Percentiles rank a stretch among this genome's conserved stretches.
Evolutionary conservation across 2,113 vertebrate genomes (phyloP).

Genomic region (Actinemys pallida): DNA sequence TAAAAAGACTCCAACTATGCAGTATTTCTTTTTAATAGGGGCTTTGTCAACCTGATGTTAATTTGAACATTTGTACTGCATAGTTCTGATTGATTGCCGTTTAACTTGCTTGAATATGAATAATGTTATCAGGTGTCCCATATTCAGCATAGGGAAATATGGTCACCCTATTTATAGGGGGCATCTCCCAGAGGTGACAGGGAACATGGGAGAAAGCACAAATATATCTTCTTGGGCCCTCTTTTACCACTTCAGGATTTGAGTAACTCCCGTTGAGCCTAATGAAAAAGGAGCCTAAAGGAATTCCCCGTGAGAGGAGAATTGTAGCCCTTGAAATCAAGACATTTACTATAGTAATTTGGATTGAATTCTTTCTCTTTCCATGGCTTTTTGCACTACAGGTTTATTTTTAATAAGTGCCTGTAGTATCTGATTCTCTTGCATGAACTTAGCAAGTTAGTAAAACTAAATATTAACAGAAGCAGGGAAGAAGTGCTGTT

Average conservation of each 20-base stretch:
- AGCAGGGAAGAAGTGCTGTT: not conserved
- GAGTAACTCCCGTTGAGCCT: not conserved
- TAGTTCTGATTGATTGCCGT: too few relatives aligned
- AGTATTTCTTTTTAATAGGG: too few relatives aligned
- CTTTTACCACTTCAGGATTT: rapidly evolving
- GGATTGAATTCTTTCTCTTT: not conserved
- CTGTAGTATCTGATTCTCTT: not conserved
- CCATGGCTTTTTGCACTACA: not conserved
- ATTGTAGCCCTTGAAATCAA: not conserved
- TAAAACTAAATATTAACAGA: not conserved
- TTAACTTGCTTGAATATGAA: too few relatives aligned
- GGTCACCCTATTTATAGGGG: too few relatives aligned
- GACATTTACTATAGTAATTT: not conserved
- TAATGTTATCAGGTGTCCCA: too few relatives aligned
- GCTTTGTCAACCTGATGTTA: too few relatives aligned
- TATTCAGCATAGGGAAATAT: too few relatives aligned
- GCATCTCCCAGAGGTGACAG: too few relatives aligned
- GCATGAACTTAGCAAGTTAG: not conserved
- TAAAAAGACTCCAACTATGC: too few relatives aligned
- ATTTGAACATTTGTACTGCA: too few relatives aligned
- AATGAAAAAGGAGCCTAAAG: not conserved
- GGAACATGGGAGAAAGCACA: too few relatives aligned
- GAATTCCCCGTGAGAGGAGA: not conserved
- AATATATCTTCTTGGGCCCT: not conserved
- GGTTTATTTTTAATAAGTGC: not conserved